These are phyloP conservation scores for Crypturellus undulatus DNA, from an alignment of 2,113 vertebrate genomes.

Conservation along the genomic window DNA sequence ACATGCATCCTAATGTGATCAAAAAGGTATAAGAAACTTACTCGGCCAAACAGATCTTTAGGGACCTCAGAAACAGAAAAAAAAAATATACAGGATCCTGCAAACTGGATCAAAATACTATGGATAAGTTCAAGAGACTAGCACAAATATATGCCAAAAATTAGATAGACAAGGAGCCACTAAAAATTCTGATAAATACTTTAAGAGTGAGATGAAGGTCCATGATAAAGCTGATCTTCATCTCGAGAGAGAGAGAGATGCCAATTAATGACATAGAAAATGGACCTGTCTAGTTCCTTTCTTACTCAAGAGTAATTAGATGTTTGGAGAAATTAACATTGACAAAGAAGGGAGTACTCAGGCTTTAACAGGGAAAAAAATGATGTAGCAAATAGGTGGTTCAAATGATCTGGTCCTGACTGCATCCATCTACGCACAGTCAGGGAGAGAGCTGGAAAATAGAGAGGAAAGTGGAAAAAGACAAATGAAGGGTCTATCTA, in stretches of 20 bases:
- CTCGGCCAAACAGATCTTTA: not conserved
- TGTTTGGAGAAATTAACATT: not conserved
- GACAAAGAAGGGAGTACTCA: not conserved
- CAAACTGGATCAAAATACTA: not conserved
- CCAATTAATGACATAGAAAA: not conserved
- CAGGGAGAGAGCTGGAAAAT: fast-evolving
- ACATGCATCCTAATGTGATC: not conserved
- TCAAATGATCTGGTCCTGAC: not conserved
- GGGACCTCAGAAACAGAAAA: not conserved
- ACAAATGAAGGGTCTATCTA: not conserved
- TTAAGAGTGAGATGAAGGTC: not conserved
- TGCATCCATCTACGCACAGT: fast-evolving
- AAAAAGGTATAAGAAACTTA: not conserved
- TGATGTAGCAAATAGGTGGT: not conserved
- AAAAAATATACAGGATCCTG: not conserved
- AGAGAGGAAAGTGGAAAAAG: not conserved
- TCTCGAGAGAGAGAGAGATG: not conserved
- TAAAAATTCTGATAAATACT: not conserved
- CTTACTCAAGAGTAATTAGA: not conserved
- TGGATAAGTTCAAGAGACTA: not conserved
- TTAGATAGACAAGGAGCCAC: not conserved
- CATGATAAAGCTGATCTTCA: not conserved
- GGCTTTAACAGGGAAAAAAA: not conserved
- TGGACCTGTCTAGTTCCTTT: fast-evolving
- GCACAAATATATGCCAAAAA: not conserved